Conservation (phyloP, 2,888 invertebrate species). For the Alitta virens region DNA sequence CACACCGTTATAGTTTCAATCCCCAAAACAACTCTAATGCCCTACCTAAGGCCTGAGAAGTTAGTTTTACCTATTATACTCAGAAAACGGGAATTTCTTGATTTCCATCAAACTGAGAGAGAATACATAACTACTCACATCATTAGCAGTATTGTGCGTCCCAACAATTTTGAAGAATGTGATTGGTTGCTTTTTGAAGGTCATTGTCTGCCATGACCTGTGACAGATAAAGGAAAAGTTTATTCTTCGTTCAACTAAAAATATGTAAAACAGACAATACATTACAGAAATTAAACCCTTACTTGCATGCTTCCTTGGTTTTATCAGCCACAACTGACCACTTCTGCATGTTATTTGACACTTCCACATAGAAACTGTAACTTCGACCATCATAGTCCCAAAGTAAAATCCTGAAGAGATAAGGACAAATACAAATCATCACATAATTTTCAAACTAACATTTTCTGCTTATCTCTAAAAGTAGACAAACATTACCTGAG, state of each 20-base stretch:
- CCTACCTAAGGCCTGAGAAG: too few species aligned
- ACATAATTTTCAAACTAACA: not conserved
- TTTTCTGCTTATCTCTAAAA: too few species aligned
- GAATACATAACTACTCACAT: conserved; percentile 68
- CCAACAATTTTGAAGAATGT: conserved; percentile 94
- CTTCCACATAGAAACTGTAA: conserved; percentile 61
- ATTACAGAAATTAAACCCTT: conserved; percentile 19
- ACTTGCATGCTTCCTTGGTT: conserved; percentile 74
- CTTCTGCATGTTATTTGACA: conserved; percentile 56
- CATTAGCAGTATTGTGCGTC: conserved; percentile 94
- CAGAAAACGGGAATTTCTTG: too few species aligned
- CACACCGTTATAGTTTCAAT: too few species aligned
- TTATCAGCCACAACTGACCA: conserved; percentile 78
- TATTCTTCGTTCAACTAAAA: too few species aligned
- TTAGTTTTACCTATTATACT: too few species aligned
- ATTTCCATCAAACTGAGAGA: too few species aligned
- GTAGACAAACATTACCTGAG: conserved; percentile 65
- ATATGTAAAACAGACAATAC: too few species aligned
- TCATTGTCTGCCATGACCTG: conserved; percentile 90
- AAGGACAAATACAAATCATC: not conserved
- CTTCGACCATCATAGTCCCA: conserved; percentile 81
- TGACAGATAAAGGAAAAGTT: conserved; percentile 22
- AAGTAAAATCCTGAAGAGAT: conserved; percentile 68
- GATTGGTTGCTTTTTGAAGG: conserved; percentile 80
- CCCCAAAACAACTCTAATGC: too few species aligned